These are phyloP conservation scores for Nautilus pompilius DNA, from an alignment of 1,140 invertebrate genomes.

Conservation along the genomic window DNA sequence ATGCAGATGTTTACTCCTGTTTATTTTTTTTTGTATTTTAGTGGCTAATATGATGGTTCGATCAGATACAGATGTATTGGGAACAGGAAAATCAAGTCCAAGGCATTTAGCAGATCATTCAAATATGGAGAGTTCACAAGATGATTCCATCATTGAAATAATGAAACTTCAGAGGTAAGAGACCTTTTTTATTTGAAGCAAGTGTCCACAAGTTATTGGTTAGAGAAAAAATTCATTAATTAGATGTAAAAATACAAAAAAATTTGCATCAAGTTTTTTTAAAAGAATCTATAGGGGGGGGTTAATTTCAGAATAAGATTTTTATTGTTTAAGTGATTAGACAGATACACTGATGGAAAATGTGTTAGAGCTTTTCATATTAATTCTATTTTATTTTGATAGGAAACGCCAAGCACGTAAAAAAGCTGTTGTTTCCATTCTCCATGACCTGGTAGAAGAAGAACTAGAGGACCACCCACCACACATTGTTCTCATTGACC, in stretches of 20 bases:
- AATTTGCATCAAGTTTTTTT: neutral
- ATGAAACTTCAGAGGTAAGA: constrained; percentile 35
- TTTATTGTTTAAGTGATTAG: too few species aligned
- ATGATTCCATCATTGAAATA: constrained; percentile 42
- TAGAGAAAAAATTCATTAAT: neutral
- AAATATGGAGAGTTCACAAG: constrained; percentile 30
- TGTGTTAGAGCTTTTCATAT: neutral
- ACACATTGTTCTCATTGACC: constrained; percentile 48
- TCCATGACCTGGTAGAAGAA: constrained; percentile 44
- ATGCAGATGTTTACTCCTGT: too few species aligned
- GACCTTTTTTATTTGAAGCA: neutral
- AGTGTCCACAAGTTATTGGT: neutral
- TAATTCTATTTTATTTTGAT: neutral
- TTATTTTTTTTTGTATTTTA: neutral
- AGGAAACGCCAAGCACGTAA: constrained; percentile 38
- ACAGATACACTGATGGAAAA: too few species aligned
- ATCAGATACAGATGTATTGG: constrained; percentile 46
- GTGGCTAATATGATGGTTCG: constrained; percentile 37
- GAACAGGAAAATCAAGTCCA: constrained; percentile 15
- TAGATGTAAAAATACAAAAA: neutral
- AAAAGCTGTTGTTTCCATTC: constrained; percentile 26
- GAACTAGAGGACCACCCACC: constrained; percentile 36
- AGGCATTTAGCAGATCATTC: constrained; percentile 44
- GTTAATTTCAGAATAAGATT: neutral
- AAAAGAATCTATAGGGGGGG: neutral